Evolutionary conservation across 2,797 vertebrate genomes (phyloP).

Genomic region (Peromyscus attwateri): DNA sequence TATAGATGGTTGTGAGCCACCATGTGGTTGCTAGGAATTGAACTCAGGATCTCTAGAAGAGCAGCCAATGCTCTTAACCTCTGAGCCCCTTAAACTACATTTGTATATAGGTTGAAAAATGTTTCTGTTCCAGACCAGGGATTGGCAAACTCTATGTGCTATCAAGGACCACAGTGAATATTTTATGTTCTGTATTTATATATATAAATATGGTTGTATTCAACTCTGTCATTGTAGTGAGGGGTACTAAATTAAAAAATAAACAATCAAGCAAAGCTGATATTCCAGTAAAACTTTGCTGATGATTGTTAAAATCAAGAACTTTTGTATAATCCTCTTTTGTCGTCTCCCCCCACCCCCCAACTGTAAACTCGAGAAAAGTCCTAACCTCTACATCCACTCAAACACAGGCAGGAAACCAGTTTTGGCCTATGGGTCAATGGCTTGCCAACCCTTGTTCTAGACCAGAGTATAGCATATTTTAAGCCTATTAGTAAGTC

Average conservation of each 20-base stretch:
- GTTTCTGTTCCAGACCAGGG: background rate
- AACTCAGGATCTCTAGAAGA: no score
- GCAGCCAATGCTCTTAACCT: no score
- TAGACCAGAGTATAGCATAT: background rate
- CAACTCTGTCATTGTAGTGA: background rate
- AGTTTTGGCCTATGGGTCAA: background rate
- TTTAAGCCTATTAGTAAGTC: slow-evolving; percentile 20
- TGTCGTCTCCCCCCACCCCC: background rate
- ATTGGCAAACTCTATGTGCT: background rate
- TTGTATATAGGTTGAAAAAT: slow-evolving; percentile 19
- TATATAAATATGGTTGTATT: background rate
- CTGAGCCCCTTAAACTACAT: background rate
- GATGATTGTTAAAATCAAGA: background rate
- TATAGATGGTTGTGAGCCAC: no score
- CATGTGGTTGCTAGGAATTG: no score
- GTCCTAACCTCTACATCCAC: background rate
- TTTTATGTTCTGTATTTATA: background rate
- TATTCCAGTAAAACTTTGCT: background rate
- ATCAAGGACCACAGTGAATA: background rate
- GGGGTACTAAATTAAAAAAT: background rate
- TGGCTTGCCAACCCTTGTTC: background rate
- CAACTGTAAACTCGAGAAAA: background rate
- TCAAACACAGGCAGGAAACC: background rate
- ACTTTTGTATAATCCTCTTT: slow-evolving; percentile 17
- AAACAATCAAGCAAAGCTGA: background rate